Conservation (phyloP, 2,888 invertebrate species). For the Eilema sororculum region DNA sequence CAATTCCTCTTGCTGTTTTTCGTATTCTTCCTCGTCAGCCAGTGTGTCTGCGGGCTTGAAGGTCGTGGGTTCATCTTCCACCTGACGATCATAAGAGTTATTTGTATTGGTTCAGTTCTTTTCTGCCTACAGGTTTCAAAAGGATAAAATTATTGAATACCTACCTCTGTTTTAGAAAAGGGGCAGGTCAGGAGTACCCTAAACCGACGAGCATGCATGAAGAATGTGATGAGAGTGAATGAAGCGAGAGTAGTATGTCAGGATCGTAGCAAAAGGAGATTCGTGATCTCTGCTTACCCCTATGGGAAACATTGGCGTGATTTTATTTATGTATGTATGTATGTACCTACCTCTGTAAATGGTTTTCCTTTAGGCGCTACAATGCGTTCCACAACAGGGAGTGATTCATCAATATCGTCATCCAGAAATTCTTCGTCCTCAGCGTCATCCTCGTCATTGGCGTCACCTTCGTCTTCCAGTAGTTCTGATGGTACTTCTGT, state of each 20-base stretch:
- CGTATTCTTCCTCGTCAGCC: slow-evolving; percentile 81
- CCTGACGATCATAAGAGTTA: slow-evolving; percentile 45
- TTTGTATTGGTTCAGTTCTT: not conserved
- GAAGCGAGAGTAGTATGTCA: too few relatives aligned
- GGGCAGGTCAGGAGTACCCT: too few relatives aligned
- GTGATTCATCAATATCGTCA: slow-evolving; percentile 67
- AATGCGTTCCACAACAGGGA: slow-evolving; percentile 69
- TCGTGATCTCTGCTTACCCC: too few relatives aligned
- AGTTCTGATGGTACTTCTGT: slow-evolving; percentile 56
- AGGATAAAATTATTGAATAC: slow-evolving; percentile 49
- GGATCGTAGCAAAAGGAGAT: too few relatives aligned
- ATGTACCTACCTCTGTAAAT: slow-evolving; percentile 85
- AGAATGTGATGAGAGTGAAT: too few relatives aligned
- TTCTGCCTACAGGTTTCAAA: not conserved
- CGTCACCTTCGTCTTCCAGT: slow-evolving; percentile 48
- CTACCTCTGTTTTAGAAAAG: too few relatives aligned
- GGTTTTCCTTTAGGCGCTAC: slow-evolving; percentile 76
- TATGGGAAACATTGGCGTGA: too few relatives aligned
- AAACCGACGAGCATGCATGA: too few relatives aligned
- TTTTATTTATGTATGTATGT: too few relatives aligned
- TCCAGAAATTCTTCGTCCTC: slow-evolving; percentile 69
- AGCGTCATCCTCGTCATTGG: slow-evolving; percentile 33
- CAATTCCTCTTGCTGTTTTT: slow-evolving; percentile 75
- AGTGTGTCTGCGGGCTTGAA: slow-evolving; percentile 74
- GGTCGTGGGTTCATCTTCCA: slow-evolving; percentile 72